Base-by-base conservation (phyloP, 1,140 invertebrate species). In the Orussus abietinus region DNA sequence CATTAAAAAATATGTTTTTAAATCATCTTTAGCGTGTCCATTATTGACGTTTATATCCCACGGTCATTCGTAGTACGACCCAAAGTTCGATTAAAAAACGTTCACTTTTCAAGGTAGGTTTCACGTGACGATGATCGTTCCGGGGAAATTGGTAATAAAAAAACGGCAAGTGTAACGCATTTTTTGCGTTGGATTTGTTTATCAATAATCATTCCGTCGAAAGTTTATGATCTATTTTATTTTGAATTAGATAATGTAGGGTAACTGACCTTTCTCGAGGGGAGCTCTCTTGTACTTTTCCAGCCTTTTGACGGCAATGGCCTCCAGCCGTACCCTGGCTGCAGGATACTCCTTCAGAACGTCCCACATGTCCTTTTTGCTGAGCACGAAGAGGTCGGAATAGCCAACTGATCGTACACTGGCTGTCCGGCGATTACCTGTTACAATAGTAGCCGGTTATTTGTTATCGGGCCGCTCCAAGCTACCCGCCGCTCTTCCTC, bases 281-380 rank as follows among this genome's bases (percentile, higher is more conserved):
- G 91, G 91, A 38, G 90, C 90, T 68, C 88, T 88, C 72, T 93
- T 94, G 75, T 95, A 95, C 71, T 95, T 95, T 75, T 95, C 91
- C 53, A 98, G 78, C 65, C 94, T 82, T 75, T 96, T 97, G 50
- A 95, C 92, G 29, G 95, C 95, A 54, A 98, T 97, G 12, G 93
- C 90, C 76, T 98, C 95, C n/a, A 98, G 79, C 47, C 94, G 81
- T 6, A 97, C 91, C 57, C 95, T 80, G 15, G 95, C 95, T 2
- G 93, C 91, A 3, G 95, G 96, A 77, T 98, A 98, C 71, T 98
- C 94, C 76, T 98, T 97, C 34, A 98, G 78, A 17, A 98, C 96
- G 71, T 98, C 96, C 96, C 96, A 98, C 86, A 99, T 92, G 75
- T 98, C 96, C 75, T 96, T 94, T 81, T 99, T 99, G 64, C 90